Conservation (phyloP, 2,113 vertebrate species). For the Dryoscopus gambensis region DNA sequence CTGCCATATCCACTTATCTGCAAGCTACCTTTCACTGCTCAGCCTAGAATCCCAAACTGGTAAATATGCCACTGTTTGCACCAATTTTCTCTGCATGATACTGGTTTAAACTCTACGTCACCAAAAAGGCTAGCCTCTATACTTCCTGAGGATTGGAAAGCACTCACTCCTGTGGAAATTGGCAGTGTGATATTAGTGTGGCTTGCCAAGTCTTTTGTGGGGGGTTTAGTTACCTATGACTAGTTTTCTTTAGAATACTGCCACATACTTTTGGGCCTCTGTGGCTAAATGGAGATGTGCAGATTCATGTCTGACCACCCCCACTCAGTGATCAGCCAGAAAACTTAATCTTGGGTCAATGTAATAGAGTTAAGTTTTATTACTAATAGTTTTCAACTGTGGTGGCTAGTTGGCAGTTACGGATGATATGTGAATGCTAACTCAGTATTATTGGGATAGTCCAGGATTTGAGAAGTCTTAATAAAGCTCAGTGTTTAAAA, state of each 20-base stretch:
- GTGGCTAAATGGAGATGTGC: constrained; percentile 33
- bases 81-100: not conserved
- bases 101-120: not conserved
- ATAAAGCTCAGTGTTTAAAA: not conserved
- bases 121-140: not conserved
- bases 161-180: not conserved
- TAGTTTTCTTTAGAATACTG: constrained; percentile 45
- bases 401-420: not conserved
- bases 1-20: not conserved
- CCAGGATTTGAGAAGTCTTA: not conserved
- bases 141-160: not conserved
- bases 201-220: constrained; percentile 34
- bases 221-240: constrained; percentile 2
- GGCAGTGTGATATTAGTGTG: not conserved
- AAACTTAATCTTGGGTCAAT: constrained; percentile 2
- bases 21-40: not conserved
- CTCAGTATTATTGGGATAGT: not conserved
- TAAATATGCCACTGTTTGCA: not conserved
- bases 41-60: not conserved
- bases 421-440: not conserved
- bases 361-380: not conserved
- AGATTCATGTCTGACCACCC: not conserved
- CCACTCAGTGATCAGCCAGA: not conserved
- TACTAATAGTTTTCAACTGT: not conserved
- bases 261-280: not conserved